Evolutionary conservation across 1,140 invertebrate species (phyloP), one percentile per base, ranked within the genome.

Genomic region (Potamilus streckersoni): DNA sequence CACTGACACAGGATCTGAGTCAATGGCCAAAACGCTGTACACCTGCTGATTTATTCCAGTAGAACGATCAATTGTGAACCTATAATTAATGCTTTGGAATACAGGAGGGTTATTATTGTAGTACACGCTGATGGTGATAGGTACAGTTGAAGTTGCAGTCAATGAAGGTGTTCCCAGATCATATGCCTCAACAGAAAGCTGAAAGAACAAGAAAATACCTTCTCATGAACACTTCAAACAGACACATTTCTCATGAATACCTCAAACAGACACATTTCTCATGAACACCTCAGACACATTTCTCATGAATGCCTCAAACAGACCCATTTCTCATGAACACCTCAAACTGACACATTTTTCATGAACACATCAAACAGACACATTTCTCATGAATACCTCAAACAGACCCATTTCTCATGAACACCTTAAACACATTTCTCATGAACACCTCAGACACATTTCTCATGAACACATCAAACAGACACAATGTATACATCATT

Each of bases 71-170:
- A 85, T 76, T 20, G 66, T 78, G 2, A 57, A 62, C 5, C 63
- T 55, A 69, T 84, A 84, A 8, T 75, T 62, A 17, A 73, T 64
- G 20, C 59, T 67, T 23, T 70, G 59, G 73, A 86, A 86, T 17
- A 71, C 49, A 19, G 85, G 85, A 14, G 80, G 62, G 70, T 80
- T 77, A 16, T 79, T 71, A 60, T 85, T 83, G 27, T 83, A 73
- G n/a, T 80, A 58, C 11, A 85, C 79, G 68, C 69, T 79, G 57
- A 86, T 78, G 15, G 67, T 81, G 2, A 86, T 77, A 23, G 49
- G 69, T 17, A 79, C 80, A 27, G 56, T 27, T 17, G 38, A 19
- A n/a, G 23, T 62, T n/a, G 75, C 56, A 17, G 17, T 61, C 14
- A 57, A 31, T 15, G 72, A 23, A 16, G 79, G 79, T 15, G 69